phyloP scores from a whole-genome alignment of 2,113 vertebrate genomes.

The Syngnathus floridae region DNA sequence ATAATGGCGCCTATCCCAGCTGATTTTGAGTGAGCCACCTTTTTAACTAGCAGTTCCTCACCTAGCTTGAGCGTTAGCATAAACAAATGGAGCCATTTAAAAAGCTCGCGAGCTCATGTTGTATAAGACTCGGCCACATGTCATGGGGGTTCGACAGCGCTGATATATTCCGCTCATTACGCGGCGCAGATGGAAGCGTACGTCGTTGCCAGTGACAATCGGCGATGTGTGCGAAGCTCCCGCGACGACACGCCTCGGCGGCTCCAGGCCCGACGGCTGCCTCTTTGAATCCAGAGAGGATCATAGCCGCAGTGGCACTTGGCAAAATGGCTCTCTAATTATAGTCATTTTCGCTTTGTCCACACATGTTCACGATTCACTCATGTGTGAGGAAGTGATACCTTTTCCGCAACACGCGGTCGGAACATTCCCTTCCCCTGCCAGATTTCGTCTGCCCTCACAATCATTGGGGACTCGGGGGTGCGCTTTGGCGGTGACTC shows the following conservation, averaged over 20 bases:
- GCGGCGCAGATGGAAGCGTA: conserved; percentile 7
- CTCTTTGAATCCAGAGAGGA: conserved; percentile 36
- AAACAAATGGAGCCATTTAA: neutral
- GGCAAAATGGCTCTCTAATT: conserved; percentile 57
- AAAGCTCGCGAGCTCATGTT: neutral
- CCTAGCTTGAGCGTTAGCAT: neutral
- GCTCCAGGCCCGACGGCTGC: neutral
- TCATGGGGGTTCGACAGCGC: conserved; percentile 14
- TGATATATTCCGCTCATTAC: conserved; percentile 22
- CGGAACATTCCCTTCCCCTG: conserved; percentile 44
- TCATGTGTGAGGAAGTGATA: conserved; percentile 62
- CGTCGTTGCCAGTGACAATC: conserved; percentile 22
- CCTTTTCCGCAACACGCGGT: conserved; percentile 52
- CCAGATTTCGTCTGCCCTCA: conserved; percentile 43
- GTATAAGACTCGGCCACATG: conserved; percentile 8
- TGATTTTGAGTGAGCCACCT: too few relatives aligned
- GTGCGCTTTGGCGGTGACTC: conserved; percentile 37
- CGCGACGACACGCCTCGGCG: neutral
- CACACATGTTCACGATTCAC: conserved; percentile 46
- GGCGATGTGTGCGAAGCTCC: conserved; percentile 19
- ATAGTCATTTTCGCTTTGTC: conserved; percentile 60
- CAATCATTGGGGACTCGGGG: neutral
- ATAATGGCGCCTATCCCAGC: too few relatives aligned
- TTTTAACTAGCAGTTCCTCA: neutral
- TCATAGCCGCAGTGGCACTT: conserved; percentile 49